Percentiles rank a stretch among this genome's conserved stretches.
Conservation (phyloP, 2,113 vertebrate species). For the Phalacrocorax carbo region DNA sequence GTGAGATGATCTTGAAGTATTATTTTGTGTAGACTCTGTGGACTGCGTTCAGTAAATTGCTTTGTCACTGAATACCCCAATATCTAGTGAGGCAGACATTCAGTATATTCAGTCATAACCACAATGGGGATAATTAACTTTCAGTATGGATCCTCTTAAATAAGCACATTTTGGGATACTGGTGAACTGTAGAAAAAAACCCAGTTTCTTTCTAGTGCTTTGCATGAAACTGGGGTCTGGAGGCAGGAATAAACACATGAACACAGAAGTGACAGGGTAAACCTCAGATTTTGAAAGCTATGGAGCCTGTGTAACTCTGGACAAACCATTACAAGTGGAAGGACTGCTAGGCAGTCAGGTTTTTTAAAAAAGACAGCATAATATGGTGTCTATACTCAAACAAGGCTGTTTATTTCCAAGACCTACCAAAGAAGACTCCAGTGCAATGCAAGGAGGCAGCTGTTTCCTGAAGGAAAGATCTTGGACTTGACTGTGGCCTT, state of each 20-base stretch:
- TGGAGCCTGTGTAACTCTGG: not conserved
- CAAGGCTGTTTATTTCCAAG: not conserved
- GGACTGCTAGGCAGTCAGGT: not conserved
- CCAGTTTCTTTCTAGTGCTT: not conserved
- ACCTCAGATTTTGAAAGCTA: not conserved
- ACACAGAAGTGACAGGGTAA: not conserved
- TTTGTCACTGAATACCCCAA: not conserved
- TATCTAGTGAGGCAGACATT: not conserved
- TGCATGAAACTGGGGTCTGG: not conserved
- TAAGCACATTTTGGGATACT: not conserved
- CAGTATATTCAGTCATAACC: not conserved
- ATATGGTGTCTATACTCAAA: not conserved
- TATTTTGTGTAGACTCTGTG: not conserved
- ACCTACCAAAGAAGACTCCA: not conserved
- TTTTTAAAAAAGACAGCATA: not conserved
- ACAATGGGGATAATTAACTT: not conserved
- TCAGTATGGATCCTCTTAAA: not conserved
- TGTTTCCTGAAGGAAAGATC: not conserved
- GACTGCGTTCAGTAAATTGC: not conserved
- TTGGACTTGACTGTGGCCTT: not conserved
- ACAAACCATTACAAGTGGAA: not conserved
- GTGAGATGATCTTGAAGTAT: not conserved
- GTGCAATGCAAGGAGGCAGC: fast-evolving
- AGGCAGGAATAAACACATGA: not conserved
- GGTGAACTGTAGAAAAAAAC: not conserved